These are phyloP conservation scores for Bostrychus sinensis DNA, from an alignment of 2,113 vertebrate species.

Conservation along the genomic window DNA sequence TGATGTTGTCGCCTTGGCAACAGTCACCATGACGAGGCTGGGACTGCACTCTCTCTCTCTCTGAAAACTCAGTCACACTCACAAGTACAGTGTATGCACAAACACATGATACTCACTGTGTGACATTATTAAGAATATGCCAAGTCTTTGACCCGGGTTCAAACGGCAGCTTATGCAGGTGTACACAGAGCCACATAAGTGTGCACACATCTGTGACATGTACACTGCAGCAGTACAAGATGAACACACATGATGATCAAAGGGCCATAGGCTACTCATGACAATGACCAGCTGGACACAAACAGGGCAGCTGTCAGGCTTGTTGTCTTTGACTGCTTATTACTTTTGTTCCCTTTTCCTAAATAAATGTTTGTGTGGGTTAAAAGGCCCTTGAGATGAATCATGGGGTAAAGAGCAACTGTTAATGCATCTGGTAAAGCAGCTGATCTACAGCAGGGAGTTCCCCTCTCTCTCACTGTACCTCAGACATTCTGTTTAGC, in stretches of 20 bases:
- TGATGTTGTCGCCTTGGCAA: constrained; percentile 87
- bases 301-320: constrained; percentile 16
- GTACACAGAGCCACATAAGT: constrained; percentile 6
- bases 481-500: constrained; percentile 5
- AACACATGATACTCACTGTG: constrained; percentile 8
- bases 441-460: constrained; percentile 53
- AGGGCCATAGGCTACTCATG: constrained; percentile 27
- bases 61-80: constrained; percentile 55
- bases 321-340: constrained; percentile 34
- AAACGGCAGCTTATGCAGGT: constrained; percentile 40
- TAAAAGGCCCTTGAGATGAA: constrained; percentile 60
- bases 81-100: constrained; percentile 41
- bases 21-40: constrained; percentile 85
- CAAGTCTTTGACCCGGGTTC: constrained; percentile 63
- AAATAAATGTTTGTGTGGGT: constrained; percentile 62
- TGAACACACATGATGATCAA: constrained; percentile 22
- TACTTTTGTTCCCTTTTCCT: constrained; percentile 48
- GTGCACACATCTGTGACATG: constrained; percentile 13
- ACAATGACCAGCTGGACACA: constrained; percentile 13
- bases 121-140: constrained; percentile 50
- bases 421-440: constrained; percentile 37
- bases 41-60: constrained; percentile 68
- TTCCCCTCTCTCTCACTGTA: constrained; percentile 38
- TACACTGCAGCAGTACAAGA: constrained; percentile 20
- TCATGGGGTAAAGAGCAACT: constrained; percentile 54